A percentile compares a stretch with the other conserved stretches of the same genome.
Evolutionary conservation across 2,113 vertebrate genomes (phyloP).

Genomic region (Eupsittula cactorum): DNA sequence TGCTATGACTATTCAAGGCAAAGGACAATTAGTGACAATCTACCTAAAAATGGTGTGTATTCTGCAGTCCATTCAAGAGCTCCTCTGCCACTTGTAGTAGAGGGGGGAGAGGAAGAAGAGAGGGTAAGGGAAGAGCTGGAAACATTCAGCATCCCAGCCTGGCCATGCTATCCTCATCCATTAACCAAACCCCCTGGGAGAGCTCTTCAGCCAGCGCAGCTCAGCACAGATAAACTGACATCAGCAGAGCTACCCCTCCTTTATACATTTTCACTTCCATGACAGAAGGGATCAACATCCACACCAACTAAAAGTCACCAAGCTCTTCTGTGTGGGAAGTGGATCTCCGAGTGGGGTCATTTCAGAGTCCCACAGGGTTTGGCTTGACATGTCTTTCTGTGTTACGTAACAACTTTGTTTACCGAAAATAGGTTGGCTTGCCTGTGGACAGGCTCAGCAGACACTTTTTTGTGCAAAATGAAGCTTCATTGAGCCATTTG

Average conservation of each 20-base stretch:
- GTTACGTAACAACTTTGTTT: neutral
- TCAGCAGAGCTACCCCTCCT: neutral
- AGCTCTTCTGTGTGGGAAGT: neutral
- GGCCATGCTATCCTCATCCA: neutral
- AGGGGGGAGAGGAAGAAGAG: neutral
- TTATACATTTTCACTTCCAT: neutral
- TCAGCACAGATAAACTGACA: neutral
- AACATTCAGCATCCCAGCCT: neutral
- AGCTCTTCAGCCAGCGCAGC: neutral
- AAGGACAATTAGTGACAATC: neutral
- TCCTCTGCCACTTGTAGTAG: neutral
- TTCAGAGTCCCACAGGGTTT: neutral
- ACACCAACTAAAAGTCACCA: neutral
- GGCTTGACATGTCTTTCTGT: neutral
- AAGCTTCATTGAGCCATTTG: neutral
- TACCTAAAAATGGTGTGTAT: neutral
- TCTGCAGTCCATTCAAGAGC: neutral
- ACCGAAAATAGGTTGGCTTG: neutral
- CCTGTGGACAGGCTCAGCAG: rapidly evolving
- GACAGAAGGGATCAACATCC: neutral
- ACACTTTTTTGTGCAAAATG: neutral
- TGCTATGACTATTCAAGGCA: neutral
- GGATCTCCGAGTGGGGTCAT: neutral
- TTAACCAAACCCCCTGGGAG: neutral
- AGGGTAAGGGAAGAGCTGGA: neutral